Evolutionary conservation across 2,113 vertebrate species (phyloP).

Genomic region (Sylvilagus bachmani): DNA sequence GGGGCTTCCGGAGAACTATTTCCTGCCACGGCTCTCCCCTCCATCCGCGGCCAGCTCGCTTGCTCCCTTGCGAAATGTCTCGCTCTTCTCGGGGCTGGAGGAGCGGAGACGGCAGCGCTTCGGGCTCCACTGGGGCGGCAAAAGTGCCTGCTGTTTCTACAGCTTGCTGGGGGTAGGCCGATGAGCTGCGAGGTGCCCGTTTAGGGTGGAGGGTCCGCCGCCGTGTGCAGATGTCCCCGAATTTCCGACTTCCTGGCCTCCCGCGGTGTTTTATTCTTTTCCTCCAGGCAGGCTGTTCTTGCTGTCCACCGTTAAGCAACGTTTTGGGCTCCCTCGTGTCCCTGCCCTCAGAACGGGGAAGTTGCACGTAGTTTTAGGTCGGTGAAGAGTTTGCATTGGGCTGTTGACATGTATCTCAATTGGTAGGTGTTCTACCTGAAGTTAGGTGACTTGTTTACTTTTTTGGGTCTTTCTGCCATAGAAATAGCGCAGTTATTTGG

Average conservation of each 20-base stretch:
- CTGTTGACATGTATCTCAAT: conserved; percentile 45
- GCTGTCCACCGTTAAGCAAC: neutral
- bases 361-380: conserved; percentile 68
- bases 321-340: neutral
- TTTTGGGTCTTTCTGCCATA: conserved; percentile 62
- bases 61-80: conserved; percentile 60
- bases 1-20: conserved; percentile 75
- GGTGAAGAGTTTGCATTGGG: conserved; percentile 72
- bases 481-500: conserved; percentile 52
- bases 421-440: conserved; percentile 77
- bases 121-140: neutral
- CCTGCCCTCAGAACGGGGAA: conserved; percentile 58
- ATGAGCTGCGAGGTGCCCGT: neutral
- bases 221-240: neutral
- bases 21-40: conserved; percentile 28
- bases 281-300: conserved; percentile 1
- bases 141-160: neutral
- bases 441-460: conserved; percentile 86
- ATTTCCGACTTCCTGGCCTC: neutral
- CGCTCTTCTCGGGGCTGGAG: conserved; percentile 2
- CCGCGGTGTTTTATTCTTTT: conserved; percentile 60
- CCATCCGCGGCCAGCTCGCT: conserved; percentile 7
- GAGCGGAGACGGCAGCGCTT: conserved; percentile 49
- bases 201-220: neutral
- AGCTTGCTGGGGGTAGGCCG: neutral